These are phyloP conservation scores for Limanda limanda DNA, from an alignment of 2,113 vertebrate genomes.

Conservation along the genomic window DNA sequence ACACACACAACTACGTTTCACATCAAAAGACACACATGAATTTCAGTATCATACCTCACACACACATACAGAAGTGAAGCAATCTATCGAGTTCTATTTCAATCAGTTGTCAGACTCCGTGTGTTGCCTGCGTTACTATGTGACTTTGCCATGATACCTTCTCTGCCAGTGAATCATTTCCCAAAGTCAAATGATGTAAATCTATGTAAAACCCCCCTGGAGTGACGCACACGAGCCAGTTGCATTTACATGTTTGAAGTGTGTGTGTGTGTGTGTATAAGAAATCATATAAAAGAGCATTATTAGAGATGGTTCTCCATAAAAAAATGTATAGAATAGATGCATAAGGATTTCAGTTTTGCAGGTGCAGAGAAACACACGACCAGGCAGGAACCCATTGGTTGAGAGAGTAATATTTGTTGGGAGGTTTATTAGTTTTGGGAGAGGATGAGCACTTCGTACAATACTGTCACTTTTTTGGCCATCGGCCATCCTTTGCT, in stretches of 20 bases:
- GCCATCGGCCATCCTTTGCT: conserved; percentile 64
- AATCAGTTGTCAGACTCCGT: not conserved
- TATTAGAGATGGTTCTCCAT: not conserved
- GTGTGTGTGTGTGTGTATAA: not conserved
- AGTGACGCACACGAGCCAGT: conserved; percentile 37
- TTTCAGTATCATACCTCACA: not conserved
- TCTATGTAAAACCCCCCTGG: conserved; percentile 62
- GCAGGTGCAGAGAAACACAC: conserved; percentile 7
- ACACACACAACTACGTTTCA: not conserved
- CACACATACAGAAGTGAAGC: not conserved
- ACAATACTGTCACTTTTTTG: conserved; percentile 55
- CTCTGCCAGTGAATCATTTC: conserved; percentile 2
- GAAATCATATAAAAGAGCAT: conserved; percentile 13
- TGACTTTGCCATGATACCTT: not conserved
- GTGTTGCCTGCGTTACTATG: not conserved
- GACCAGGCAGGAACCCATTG: not conserved
- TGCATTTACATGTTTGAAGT: conserved; percentile 22
- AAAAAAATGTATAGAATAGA: not conserved
- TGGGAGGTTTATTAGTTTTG: conserved; percentile 34
- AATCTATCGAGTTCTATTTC: not conserved
- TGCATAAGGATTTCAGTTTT: not conserved
- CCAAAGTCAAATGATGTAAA: conserved; percentile 73
- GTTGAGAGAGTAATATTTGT: conserved; percentile 15
- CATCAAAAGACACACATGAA: not conserved
- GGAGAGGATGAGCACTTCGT: conserved; percentile 47